Conservation (phyloP, 2,113 vertebrate species). For the Percopsis transmontana region DNA sequence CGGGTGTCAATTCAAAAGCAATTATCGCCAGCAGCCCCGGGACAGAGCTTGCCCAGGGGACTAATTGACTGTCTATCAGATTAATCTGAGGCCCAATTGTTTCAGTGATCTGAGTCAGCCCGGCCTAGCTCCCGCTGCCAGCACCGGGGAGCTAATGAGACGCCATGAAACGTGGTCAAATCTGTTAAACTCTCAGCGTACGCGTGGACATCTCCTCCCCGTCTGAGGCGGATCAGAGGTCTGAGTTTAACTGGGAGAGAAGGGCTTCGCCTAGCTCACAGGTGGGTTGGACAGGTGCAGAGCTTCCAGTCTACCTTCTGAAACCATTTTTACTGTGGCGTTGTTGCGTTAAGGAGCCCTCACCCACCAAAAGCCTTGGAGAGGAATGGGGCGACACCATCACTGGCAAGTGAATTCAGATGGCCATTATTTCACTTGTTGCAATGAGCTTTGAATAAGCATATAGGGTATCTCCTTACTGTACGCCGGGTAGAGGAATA, state of each 20-base stretch:
- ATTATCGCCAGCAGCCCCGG: constrained; percentile 26
- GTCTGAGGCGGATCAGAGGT: background rate
- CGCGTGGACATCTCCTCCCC: too few species aligned
- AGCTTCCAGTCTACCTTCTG: background rate
- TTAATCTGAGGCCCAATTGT: constrained; percentile 30
- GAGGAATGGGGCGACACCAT: background rate
- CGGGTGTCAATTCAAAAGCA: constrained; percentile 45
- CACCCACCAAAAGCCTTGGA: background rate
- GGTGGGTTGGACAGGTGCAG: background rate
- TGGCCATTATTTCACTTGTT: too few species aligned
- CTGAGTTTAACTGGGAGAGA: background rate
- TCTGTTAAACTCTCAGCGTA: too few species aligned
- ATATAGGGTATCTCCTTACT: too few species aligned
- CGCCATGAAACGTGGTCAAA: too few species aligned
- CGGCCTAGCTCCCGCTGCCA: background rate
- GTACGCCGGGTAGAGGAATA: constrained; percentile 46
- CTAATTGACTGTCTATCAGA: constrained; percentile 53
- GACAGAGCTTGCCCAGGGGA: constrained; percentile 14
- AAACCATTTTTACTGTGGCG: background rate
- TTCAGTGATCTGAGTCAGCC: constrained; percentile 23
- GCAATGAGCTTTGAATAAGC: too few species aligned
- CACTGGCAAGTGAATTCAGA: background rate
- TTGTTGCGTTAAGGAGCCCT: background rate
- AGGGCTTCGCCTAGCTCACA: background rate
- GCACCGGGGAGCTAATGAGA: too few species aligned